Evolutionary conservation across 2,797 vertebrate genomes (phyloP).

Genomic region (Danio choprae): DNA sequence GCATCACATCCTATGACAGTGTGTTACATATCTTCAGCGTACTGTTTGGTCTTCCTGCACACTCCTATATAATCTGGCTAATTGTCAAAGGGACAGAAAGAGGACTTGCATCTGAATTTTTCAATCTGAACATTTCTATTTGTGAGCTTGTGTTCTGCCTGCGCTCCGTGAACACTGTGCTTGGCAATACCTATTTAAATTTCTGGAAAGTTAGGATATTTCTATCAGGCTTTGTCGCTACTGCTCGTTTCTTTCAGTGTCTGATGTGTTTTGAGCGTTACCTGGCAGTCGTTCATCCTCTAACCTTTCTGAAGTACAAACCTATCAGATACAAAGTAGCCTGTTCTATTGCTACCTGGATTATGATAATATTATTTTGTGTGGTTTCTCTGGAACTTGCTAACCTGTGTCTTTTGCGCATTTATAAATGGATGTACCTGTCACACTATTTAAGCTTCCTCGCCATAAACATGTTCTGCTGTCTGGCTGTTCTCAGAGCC

Average conservation of each 20-base stretch:
- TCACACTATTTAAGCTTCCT: constrained; percentile 18
- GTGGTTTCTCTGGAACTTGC: not conserved
- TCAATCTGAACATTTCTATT: constrained; percentile 37
- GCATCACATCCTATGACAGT: not conserved
- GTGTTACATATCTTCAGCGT: not conserved
- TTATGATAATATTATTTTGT: constrained; percentile 13
- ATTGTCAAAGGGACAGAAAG: not conserved
- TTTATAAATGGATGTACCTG: not conserved
- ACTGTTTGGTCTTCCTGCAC: constrained; percentile 40
- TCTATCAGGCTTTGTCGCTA: not conserved
- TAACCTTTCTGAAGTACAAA: constrained; percentile 52
- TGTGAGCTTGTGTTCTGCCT: constrained; percentile 40
- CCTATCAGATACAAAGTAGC: constrained; percentile 39
- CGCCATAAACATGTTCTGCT: constrained; percentile 39
- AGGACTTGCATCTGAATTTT: constrained; percentile 39
- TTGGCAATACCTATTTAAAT: accelerated
- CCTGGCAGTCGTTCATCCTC: constrained; percentile 54
- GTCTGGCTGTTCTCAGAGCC: constrained; percentile 46
- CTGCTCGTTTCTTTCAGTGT: constrained; percentile 47
- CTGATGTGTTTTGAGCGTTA: constrained; percentile 56
- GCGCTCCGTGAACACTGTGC: not conserved
- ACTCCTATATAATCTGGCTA: constrained; percentile 50
- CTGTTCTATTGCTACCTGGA: constrained; percentile 37
- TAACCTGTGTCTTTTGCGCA: not conserved
- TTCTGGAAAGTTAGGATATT: not conserved